Evolutionary conservation across 2,113 vertebrate genomes (phyloP).

Genomic region (Theristicus caerulescens): DNA sequence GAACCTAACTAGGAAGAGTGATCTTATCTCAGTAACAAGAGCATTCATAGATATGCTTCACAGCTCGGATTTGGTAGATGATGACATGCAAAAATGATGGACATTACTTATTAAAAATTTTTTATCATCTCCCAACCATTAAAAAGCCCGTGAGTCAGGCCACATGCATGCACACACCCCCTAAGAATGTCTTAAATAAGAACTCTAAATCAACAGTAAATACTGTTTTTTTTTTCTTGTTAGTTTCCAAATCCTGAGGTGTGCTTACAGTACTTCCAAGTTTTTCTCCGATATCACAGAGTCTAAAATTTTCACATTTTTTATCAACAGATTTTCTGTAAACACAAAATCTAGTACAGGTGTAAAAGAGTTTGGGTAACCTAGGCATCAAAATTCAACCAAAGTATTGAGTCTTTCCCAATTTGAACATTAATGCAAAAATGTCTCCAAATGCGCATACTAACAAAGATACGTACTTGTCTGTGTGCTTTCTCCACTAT

Average conservation of each 20-base stretch:
- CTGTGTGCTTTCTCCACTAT: neutral
- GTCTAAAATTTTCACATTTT: neutral
- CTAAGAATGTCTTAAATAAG: neutral
- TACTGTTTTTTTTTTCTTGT: neutral
- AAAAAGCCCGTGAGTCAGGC: neutral
- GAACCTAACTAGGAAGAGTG: neutral
- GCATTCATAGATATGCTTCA: neutral
- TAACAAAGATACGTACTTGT: neutral
- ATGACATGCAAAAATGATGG: neutral
- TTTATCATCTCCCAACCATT: neutral
- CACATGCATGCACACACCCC: fast-evolving
- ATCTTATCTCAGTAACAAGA: neutral
- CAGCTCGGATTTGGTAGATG: neutral
- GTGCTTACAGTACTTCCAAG: neutral
- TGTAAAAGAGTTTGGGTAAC: neutral
- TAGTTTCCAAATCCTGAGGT: neutral
- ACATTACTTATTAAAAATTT: neutral
- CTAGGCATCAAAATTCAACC: neutral
- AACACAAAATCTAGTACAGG: neutral
- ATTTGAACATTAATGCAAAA: neutral
- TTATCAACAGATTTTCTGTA: neutral
- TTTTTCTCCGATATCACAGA: neutral
- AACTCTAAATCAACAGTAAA: neutral
- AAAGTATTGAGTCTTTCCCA: neutral
- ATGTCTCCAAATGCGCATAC: neutral